phyloP scores from a whole-genome alignment of 1,140 invertebrate species.

The Apis florea region DNA sequence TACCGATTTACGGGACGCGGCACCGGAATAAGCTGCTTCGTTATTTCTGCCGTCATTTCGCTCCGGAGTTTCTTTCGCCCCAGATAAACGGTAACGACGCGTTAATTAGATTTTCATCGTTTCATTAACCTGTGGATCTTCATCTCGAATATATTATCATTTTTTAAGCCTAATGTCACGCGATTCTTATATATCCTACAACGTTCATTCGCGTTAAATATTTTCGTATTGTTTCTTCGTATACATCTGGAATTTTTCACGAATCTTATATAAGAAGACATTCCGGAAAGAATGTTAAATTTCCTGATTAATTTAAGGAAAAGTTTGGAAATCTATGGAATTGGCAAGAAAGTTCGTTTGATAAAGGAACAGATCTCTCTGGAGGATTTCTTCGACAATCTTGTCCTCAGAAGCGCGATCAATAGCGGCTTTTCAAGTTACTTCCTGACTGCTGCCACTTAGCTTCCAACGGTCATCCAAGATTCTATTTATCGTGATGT shows the following conservation, averaged over 20 bases:
- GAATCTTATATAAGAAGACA: too few relatives aligned
- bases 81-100: not conserved
- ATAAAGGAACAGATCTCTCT: constrained; percentile 21
- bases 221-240: too few relatives aligned
- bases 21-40: not conserved
- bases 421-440: constrained; percentile 60
- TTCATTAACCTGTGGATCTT: not conserved
- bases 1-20: not conserved
- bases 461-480: constrained; percentile 50
- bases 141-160: not conserved
- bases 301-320: not conserved
- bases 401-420: constrained; percentile 45
- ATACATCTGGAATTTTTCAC: too few relatives aligned
- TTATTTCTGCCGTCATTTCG: not conserved
- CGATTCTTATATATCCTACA: too few relatives aligned
- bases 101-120: not conserved
- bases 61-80: not conserved
- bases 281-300: not conserved
- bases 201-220: too few relatives aligned
- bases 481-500: constrained; percentile 56
- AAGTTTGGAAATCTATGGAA: not conserved
- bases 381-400: constrained; percentile 31
- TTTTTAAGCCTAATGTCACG: not conserved
- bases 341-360: not conserved
- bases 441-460: constrained; percentile 58